Conservation (phyloP, 1,140 invertebrate genomes). For the Drosophila littoralis region DNA sequence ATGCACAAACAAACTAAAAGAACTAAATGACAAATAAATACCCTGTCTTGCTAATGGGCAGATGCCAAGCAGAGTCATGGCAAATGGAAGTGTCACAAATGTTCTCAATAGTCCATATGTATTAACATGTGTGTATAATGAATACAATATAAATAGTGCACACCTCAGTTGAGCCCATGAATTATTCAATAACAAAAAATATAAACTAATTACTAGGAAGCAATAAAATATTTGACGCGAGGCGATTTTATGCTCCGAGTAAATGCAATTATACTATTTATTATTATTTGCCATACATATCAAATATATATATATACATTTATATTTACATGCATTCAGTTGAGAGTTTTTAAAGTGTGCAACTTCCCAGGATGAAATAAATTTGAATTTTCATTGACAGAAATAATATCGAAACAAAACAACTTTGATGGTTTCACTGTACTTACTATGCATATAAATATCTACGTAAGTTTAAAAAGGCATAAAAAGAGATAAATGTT, state of each 20-base stretch:
- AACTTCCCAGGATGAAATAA: background rate
- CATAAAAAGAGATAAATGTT: constrained; percentile 30
- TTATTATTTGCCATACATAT: background rate
- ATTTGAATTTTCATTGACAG: background rate
- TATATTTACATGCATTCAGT: background rate
- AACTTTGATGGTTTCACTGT: background rate
- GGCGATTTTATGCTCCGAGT: background rate
- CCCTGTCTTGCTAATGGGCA: too few species aligned
- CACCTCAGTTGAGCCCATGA: background rate
- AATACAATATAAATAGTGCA: background rate
- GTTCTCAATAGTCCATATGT: too few species aligned
- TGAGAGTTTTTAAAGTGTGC: background rate
- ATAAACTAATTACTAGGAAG: background rate
- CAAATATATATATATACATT: too few species aligned
- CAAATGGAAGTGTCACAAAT: too few species aligned
- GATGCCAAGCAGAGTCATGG: too few species aligned
- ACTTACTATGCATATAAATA: background rate
- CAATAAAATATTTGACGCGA: background rate
- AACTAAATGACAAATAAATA: too few species aligned
- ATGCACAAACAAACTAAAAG: too few species aligned
- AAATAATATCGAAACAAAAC: background rate
- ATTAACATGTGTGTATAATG: too few species aligned
- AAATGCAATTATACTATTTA: background rate
- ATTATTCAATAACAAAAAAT: background rate
- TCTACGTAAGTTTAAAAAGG: background rate